Conservation (phyloP, 2,113 vertebrate genomes). For the Brienomyrus brachyistius region DNA sequence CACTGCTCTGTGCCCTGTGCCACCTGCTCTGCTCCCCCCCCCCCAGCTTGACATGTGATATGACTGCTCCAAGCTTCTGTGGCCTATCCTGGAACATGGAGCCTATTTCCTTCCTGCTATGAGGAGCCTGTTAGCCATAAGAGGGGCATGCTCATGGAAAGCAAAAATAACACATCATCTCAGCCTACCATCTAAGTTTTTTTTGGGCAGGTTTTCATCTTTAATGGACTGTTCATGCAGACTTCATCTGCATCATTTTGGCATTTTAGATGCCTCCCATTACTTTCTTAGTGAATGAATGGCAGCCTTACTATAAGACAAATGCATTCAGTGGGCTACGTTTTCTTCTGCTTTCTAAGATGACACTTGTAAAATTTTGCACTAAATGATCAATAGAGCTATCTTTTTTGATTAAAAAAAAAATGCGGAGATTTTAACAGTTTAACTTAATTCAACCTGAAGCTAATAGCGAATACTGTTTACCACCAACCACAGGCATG, state of each 20-base stretch:
- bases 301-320: background rate
- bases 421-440: background rate
- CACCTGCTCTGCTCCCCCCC: background rate
- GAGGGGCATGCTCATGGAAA: background rate
- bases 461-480: background rate
- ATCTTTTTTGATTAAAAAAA: background rate
- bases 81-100: slow-evolving; percentile 1
- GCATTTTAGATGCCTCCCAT: background rate
- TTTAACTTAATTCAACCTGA: background rate
- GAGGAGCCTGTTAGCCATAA: background rate
- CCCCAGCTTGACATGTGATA: background rate
- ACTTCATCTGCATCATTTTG: background rate
- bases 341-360: background rate
- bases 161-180: background rate
- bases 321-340: background rate
- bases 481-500: background rate
- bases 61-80: background rate
- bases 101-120: background rate
- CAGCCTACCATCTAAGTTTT: background rate
- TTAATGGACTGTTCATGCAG: background rate
- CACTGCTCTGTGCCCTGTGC: background rate
- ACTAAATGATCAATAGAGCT: background rate
- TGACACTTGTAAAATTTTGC: background rate
- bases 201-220: background rate
- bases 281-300: background rate